Evolutionary conservation across 35 echinoderm and acorn worm genomes (phyloP).

Genomic region (Anneissia japonica): DNA sequence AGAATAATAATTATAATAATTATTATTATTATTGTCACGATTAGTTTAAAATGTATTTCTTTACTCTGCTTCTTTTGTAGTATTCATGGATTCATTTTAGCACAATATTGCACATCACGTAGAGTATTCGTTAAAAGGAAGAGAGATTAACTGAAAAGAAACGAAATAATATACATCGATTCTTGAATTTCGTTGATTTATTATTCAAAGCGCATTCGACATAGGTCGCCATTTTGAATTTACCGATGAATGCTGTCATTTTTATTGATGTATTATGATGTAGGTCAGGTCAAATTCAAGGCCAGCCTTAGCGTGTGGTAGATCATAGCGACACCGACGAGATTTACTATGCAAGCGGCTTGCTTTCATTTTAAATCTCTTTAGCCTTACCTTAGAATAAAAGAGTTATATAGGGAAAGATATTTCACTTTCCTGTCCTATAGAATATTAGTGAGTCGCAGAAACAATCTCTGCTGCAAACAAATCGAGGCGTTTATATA

Average conservation of each 20-base stretch:
- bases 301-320: background rate
- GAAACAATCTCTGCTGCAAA: background rate
- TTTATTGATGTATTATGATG: background rate
- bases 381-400: conserved; percentile 1
- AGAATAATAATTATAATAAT: too few relatives aligned
- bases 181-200: background rate
- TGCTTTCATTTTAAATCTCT: background rate
- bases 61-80: too few relatives aligned
- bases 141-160: too few relatives aligned
- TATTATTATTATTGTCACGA: too few relatives aligned
- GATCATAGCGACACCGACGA: background rate
- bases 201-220: background rate
- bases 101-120: too few relatives aligned
- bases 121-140: too few relatives aligned
- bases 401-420: background rate
- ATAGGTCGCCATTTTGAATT: background rate
- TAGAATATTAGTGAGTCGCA: background rate
- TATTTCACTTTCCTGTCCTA: background rate
- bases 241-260: background rate
- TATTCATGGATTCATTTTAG: too few relatives aligned
- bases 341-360: background rate
- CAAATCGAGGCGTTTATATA: background rate
- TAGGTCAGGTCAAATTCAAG: background rate
- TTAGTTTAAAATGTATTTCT: too few relatives aligned
- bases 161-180: too few relatives aligned